Base-by-base conservation (phyloP, 2,888 invertebrate species). In the Amitus sp. region DNA sequence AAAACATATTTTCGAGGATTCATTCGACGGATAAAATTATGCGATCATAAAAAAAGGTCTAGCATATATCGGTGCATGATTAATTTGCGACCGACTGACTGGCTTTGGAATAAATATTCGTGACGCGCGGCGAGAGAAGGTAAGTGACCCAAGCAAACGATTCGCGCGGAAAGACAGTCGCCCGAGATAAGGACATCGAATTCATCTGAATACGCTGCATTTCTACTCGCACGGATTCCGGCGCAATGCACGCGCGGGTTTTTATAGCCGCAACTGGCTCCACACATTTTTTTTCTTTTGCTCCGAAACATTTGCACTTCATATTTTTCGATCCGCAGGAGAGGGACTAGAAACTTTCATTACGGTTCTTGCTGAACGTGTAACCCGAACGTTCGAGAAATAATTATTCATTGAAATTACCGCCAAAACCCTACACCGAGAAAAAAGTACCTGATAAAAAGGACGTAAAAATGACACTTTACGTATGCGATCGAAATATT, bases 261-360 rank as follows among this genome's bases (percentile, higher is more conserved):
- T 58, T 52, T 65, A 61, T 58, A 58, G 46, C 49, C 45, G 47
- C 28, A 47, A 61, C 54, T 58, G 52, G 51, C 39, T 34, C 48
- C 19, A 42, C 47, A 51, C 49, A 34, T 45, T 45, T 52, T 47
- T 37, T 33, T 33, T n/a, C 30, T 28, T 23, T 13, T 45, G 10
- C 27, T 43, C 40, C 4, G 9, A 9, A n/a, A 5, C 17, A 40
- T 33, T n/a, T 9, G 33, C 33, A 3, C 10, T 33, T 27, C 5
- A 7, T 9, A 27, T 37, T 37, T 37, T 37, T 37, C 52, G 57
- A 48, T 59, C 49, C n/a, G n/a, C n/a, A n/a, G n/a, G n/a, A n/a
- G n/a, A n/a, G n/a, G n/a, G n/a, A n/a, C n/a, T n/a, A n/a, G n/a
- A n/a, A n/a, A n/a, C n/a, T n/a, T n/a, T n/a, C n/a, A n/a, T n/a